Evolutionary conservation across 2,113 vertebrate species (phyloP).

Genomic region (Telmatochromis sp.): DNA sequence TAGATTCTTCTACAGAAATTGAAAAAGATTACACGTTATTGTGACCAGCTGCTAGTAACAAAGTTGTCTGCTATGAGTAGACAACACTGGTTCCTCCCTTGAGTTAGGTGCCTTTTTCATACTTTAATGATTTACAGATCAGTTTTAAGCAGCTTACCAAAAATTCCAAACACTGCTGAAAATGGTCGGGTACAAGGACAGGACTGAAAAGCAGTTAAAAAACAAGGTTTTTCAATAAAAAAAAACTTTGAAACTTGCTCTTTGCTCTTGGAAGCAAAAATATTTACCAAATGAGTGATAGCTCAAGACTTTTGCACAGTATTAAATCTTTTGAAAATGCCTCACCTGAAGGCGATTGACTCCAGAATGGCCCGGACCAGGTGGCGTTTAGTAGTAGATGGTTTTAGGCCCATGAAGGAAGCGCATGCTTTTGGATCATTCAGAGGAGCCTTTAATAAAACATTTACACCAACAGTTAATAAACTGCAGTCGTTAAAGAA

Average conservation of each 20-base stretch:
- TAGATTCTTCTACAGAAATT: not conserved
- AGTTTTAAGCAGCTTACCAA: not conserved
- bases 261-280: not conserved
- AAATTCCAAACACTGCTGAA: not conserved
- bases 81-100: not conserved
- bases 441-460: slow-evolving; percentile 75
- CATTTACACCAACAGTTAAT: not conserved
- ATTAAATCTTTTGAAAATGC: not conserved
- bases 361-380: slow-evolving; percentile 92
- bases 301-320: not conserved
- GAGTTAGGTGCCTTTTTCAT: not conserved
- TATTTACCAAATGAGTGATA: not conserved
- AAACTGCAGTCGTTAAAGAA: not conserved
- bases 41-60: not conserved
- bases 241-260: not conserved
- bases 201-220: not conserved
- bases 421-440: slow-evolving; percentile 86
- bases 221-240: not conserved
- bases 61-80: not conserved
- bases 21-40: not conserved
- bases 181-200: not conserved
- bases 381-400: slow-evolving; percentile 84
- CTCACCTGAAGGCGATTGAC: slow-evolving; percentile 89
- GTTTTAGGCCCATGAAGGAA: slow-evolving; percentile 89
- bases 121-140: not conserved